phyloP scores from a whole-genome alignment of 2,888 invertebrate species.

The Cenopis cana region DNA sequence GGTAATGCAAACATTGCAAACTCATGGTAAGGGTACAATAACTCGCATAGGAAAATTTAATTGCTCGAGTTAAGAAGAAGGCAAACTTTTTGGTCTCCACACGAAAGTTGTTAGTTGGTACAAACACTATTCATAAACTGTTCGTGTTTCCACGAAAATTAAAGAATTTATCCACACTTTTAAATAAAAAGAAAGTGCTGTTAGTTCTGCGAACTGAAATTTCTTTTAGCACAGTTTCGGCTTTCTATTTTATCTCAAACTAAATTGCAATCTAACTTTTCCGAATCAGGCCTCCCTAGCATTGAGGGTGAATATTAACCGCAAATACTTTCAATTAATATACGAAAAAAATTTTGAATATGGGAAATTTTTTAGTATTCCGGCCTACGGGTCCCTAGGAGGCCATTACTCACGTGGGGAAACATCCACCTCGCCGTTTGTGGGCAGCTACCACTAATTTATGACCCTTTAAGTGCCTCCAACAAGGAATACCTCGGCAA shows the following conservation, averaged over 20 bases:
- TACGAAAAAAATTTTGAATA: conserved; percentile 49
- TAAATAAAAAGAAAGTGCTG: not conserved
- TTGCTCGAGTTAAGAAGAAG: not conserved
- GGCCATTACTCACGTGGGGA: conserved; percentile 77
- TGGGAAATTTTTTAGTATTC: conserved; percentile 56
- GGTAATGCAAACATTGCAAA: too few relatives aligned
- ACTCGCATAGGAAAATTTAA: too few relatives aligned
- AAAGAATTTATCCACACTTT: not conserved
- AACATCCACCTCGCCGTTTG: conserved; percentile 79
- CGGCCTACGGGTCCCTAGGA: conserved; percentile 58
- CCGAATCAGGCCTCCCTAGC: conserved; percentile 1
- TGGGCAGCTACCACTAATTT: conserved; percentile 80
- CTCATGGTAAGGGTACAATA: too few relatives aligned
- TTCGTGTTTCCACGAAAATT: not conserved
- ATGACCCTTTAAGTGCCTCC: conserved; percentile 79
- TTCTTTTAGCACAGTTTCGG: not conserved
- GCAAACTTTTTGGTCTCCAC: not conserved
- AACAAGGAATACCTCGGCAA: conserved; percentile 64
- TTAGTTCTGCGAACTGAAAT: not conserved
- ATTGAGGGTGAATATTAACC: conserved; percentile 30
- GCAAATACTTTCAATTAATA: conserved; percentile 46
- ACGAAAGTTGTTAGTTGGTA: not conserved
- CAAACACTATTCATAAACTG: not conserved
- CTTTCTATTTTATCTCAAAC: conserved; percentile 10
- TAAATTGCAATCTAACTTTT: conserved; percentile 23